Conservation (phyloP, 2,113 vertebrate species). For the Anolis carolinensis region DNA sequence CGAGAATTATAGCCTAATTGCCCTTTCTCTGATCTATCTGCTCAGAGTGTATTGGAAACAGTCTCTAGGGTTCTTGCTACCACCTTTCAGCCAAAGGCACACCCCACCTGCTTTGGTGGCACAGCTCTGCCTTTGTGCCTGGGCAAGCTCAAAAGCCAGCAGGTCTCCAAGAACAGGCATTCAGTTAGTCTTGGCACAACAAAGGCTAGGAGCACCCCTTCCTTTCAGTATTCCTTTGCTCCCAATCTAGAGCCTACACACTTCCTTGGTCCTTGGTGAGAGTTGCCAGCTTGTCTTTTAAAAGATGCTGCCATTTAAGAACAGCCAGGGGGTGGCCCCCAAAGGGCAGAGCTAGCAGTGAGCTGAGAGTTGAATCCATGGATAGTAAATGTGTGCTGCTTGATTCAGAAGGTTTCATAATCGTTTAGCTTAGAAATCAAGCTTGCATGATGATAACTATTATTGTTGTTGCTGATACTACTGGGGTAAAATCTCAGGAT, state of each 20-base stretch:
- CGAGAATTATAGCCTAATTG: neutral
- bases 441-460: no score
- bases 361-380: neutral
- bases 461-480: no score
- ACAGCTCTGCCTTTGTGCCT: neutral
- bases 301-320: neutral
- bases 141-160: neutral
- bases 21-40: slow-evolving; percentile 31
- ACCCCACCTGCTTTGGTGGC: neutral
- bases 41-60: neutral
- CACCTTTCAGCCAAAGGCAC: neutral
- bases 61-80: neutral
- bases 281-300: rapidly evolving
- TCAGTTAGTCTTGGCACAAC: neutral
- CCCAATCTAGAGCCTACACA: neutral
- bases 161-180: neutral
- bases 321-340: neutral
- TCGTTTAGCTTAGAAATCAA: no score
- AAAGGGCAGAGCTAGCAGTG: neutral
- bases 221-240: neutral
- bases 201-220: neutral
- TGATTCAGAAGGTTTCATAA: neutral
- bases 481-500: no score
- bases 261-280: rapidly evolving
- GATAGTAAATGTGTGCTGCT: neutral